Percentiles rank a stretch among this genome's conserved stretches.
These are phyloP conservation scores for Nemurella pictetii DNA, from an alignment of 2,888 invertebrate species.

Conservation along the genomic window DNA sequence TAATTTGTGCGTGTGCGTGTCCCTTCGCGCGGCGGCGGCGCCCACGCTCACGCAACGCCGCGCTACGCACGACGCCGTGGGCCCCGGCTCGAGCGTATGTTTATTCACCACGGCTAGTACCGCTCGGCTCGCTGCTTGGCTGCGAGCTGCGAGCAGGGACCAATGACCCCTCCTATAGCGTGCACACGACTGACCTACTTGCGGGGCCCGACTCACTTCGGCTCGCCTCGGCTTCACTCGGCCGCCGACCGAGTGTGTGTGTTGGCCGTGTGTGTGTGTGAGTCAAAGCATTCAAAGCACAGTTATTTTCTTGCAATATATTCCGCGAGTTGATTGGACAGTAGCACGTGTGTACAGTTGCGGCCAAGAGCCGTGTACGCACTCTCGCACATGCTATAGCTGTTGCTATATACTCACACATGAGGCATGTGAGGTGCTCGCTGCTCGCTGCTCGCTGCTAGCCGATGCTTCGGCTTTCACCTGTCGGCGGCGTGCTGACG, in stretches of 20 bases:
- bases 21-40: background rate
- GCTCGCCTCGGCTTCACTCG: background rate
- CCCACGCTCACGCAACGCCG: background rate
- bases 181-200: slow-evolving; percentile 39
- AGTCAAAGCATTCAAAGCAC: slow-evolving; percentile 9
- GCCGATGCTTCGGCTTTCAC: background rate
- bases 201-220: slow-evolving; percentile 18
- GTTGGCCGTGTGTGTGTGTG: too few species aligned
- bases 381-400: background rate
- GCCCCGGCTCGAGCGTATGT: background rate
- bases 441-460: background rate
- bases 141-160: background rate
- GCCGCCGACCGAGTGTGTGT: background rate
- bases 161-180: slow-evolving; percentile 26
- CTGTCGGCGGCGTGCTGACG: background rate
- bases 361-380: background rate
- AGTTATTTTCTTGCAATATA: background rate
- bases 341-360: background rate
- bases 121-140: background rate
- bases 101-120: background rate
- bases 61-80: background rate
- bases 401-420: too few species aligned
- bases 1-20: background rate
- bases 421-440: background rate
- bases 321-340: background rate